A percentile compares a stretch with the other conserved stretches of the same genome.
Conservation (phyloP, 2,797 vertebrate genomes). For the Antrozous pallidus region DNA sequence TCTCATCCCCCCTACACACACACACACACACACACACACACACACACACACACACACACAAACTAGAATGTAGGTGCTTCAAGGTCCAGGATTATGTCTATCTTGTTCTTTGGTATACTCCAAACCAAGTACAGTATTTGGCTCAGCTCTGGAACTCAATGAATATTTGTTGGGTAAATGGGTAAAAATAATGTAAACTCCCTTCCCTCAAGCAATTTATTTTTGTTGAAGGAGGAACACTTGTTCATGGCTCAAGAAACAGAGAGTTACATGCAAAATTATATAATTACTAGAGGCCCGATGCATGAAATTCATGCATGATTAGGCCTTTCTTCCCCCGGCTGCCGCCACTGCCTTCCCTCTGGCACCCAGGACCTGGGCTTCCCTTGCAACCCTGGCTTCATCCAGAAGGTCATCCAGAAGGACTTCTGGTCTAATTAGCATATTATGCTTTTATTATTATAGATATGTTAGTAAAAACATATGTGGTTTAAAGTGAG, state of each 20-base stretch:
- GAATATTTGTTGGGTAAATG: conserved; percentile 6
- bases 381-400: too few relatives aligned
- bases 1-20: background rate
- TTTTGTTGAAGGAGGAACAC: background rate
- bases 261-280: background rate
- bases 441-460: too few relatives aligned
- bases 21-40: background rate
- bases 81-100: background rate
- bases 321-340: too few relatives aligned
- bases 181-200: background rate
- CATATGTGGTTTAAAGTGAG: background rate
- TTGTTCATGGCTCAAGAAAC: background rate
- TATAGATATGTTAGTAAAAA: background rate
- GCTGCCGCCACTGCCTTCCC: too few relatives aligned
- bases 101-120: background rate
- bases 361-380: too few relatives aligned
- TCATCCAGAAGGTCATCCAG: too few relatives aligned
- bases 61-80: background rate
- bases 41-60: background rate
- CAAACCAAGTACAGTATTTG: background rate
- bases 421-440: too few relatives aligned
- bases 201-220: background rate
- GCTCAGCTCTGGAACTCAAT: background rate
- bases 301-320: too few relatives aligned
- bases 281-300: background rate